A percentile compares a stretch with the other conserved stretches of the same genome.
Evolutionary conservation across 2,888 invertebrate species (phyloP).

Genomic region (Drosophila formosana): DNA sequence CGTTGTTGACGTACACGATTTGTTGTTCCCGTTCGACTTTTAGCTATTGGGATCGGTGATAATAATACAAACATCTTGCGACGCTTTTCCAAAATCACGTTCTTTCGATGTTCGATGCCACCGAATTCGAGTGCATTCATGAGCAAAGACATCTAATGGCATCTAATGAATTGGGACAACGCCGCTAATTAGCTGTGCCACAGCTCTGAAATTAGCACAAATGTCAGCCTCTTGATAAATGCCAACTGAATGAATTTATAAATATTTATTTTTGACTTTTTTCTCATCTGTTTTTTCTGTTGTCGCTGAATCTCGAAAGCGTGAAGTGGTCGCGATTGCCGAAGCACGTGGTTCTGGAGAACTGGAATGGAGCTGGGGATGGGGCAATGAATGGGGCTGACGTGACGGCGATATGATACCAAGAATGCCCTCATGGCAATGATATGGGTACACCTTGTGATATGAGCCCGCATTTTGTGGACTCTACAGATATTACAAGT

Average conservation of each 20-base stretch:
- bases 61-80: conserved; percentile 45
- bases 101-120: conserved; percentile 6
- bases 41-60: conserved; percentile 49
- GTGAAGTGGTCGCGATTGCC: conserved; percentile 48
- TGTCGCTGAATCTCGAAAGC: conserved; percentile 43
- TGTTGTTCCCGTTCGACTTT: conserved; percentile 37
- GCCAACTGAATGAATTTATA: conserved; percentile 51
- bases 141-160: conserved; percentile 13
- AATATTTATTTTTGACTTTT: conserved; percentile 53
- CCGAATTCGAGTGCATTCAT: conserved; percentile 12
- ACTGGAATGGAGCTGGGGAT: conserved; percentile 3
- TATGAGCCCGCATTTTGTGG: conserved; percentile 26
- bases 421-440: conserved; percentile 36
- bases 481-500: conserved; percentile 18
- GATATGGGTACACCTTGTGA: conserved; percentile 42
- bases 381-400: conserved; percentile 16
- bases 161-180: conserved; percentile 42
- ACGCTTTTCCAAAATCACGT: conserved; percentile 15
- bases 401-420: conserved; percentile 35
- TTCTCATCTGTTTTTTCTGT: conserved; percentile 1
- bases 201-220: conserved; percentile 62
- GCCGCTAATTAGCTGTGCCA: conserved; percentile 22
- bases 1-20: conserved; percentile 42
- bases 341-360: conserved; percentile 38
- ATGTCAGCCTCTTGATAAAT: conserved; percentile 38